Percentiles rank a stretch among this genome's conserved stretches.
Conservation (phyloP, 2,113 vertebrate species). For the Rissa tridactyla region DNA sequence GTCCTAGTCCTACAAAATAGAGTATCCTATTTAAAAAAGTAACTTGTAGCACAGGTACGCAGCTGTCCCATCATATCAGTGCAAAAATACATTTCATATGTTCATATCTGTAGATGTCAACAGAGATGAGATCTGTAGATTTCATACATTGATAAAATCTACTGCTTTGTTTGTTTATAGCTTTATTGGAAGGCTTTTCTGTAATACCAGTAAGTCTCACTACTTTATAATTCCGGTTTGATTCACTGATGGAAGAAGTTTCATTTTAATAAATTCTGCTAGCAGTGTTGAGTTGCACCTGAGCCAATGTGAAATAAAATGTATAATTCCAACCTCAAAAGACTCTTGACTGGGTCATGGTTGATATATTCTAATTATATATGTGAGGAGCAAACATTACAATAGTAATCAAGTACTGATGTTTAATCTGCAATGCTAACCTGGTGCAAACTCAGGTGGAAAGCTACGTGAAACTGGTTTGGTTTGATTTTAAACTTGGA, state of each 20-base stretch:
- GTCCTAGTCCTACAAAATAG: neutral
- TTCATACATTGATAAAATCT: neutral
- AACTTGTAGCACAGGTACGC: neutral
- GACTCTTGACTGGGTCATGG: neutral
- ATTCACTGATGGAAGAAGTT: neutral
- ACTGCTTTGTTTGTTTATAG: neutral
- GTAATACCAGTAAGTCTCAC: neutral
- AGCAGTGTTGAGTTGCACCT: neutral
- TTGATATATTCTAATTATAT: slow-evolving; percentile 15
- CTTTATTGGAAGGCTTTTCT: neutral
- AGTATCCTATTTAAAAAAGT: neutral
- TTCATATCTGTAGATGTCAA: neutral
- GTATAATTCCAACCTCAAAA: neutral
- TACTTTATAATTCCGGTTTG: neutral
- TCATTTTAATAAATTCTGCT: neutral
- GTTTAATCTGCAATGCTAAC: slow-evolving; percentile 36
- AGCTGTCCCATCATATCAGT: neutral
- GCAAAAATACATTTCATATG: neutral
- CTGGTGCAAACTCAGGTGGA: neutral
- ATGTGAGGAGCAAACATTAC: slow-evolving; percentile 4
- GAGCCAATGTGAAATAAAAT: neutral
- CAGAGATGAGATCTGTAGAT: neutral
- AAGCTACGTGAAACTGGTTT: neutral
- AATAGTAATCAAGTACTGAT: slow-evolving; percentile 33
- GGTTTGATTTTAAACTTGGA: slow-evolving; percentile 38